Conservation (phyloP, 2,113 vertebrate genomes). For the Lepidothrix coronata region DNA sequence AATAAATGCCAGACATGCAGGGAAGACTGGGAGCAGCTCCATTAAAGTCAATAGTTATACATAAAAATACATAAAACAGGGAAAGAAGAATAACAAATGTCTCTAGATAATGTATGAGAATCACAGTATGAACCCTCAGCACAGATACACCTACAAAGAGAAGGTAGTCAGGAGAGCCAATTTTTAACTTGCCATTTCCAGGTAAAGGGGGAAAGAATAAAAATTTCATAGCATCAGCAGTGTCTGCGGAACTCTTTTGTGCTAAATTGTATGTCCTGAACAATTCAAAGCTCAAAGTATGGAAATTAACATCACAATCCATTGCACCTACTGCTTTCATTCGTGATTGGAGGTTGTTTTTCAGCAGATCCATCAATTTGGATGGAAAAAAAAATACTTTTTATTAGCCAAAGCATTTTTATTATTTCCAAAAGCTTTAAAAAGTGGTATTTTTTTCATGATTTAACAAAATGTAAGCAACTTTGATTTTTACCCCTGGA, state of each 20-base stretch:
- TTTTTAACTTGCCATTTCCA: constrained; percentile 25
- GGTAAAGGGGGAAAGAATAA: not conserved
- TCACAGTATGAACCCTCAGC: constrained; percentile 25
- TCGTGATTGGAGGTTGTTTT: not conserved
- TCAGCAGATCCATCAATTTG: not conserved
- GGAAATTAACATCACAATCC: constrained; percentile 15
- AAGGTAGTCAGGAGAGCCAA: not conserved
- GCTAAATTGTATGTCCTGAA: not conserved
- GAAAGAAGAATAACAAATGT: constrained; percentile 25
- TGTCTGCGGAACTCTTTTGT: constrained; percentile 9
- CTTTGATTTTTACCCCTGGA: not conserved
- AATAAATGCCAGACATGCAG: constrained; percentile 8
- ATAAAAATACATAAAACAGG: constrained; percentile 9
- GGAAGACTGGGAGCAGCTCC: not conserved
- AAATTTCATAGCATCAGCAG: not conserved
- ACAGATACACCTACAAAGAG: not conserved
- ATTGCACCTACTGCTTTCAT: not conserved
- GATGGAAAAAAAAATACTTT: not conserved
- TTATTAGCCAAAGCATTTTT: not conserved
- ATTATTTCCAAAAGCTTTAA: not conserved
- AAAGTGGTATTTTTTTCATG: not conserved
- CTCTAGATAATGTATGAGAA: constrained; percentile 39
- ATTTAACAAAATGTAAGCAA: not conserved
- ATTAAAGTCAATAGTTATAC: constrained; percentile 27
- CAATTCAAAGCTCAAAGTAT: not conserved